Base-by-base conservation (phyloP, 2,797 vertebrate genomes). In the Poliocrania exsul region DNA sequence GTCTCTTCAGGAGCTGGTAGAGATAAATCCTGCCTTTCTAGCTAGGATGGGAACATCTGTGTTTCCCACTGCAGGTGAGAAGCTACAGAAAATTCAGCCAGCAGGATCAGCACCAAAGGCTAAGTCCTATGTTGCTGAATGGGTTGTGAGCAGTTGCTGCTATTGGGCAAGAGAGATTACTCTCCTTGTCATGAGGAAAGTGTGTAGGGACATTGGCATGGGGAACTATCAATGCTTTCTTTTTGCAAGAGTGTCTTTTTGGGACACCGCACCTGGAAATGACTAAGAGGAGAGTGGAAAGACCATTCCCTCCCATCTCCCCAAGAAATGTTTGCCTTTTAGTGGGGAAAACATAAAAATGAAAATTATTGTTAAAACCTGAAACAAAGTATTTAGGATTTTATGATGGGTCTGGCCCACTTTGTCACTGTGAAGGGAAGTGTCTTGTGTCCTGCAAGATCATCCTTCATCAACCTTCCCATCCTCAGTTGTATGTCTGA, bases 231-330 rank as follows among this genome's bases (percentile, higher is more conserved):
- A 19, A 6, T 31, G 11, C 1, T 38, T 53, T 20, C 13, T 31
- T 72, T 87, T 67, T 42, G 37, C 0, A 0, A 79, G 31, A n/a
- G 33, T 58, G 13, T n/a, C 29, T 82, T 25, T 75, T 33, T 31
- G 60, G 20, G 20, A 42, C 23, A 60, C 46, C 11, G 33, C 16
- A 65, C 7, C 18, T 51, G 29, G 61, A 83, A 16, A 12, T 2
- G 1, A 13, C 17, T 79, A 17, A 50, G 8, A 4, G 8, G 2
- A 13, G 15, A 14, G 5, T 56, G 13, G n/a, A 72, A 80, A 69
- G 47, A 47, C 11, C 47, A 2, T 70, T 49, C 1, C 25, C 25
- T 72, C 24, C 26, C 1, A 1, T 26, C 2, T 7, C 5, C 4
- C 2, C 23, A 28, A 6, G 21, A 84, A 70, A 49, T 21, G 4